Evolutionary conservation across 2,797 vertebrate species (phyloP).

Genomic region (Sebastes cheni): DNA sequence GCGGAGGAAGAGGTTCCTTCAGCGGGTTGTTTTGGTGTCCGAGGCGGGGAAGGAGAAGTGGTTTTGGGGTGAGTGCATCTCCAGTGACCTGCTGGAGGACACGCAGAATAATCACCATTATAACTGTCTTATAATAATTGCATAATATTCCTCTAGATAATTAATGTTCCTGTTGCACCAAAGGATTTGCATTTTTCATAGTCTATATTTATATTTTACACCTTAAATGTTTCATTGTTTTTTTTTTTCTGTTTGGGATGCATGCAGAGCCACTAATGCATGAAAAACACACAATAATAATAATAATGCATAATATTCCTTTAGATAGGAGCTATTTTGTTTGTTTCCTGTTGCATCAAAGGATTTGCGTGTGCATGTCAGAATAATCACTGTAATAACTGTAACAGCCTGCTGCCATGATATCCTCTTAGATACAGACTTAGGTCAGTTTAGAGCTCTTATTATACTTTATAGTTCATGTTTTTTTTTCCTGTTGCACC

Average conservation of each 20-base stretch:
- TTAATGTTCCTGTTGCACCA: not conserved
- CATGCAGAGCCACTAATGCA: not conserved
- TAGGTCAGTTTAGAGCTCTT: not conserved
- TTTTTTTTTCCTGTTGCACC: too few relatives aligned
- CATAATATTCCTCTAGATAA: not conserved
- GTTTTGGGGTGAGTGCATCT: slow-evolving; percentile 57
- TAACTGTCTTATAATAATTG: not conserved
- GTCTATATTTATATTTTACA: not conserved
- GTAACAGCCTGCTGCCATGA: not conserved
- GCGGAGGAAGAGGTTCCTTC: not conserved
- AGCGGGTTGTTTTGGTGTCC: slow-evolving; percentile 47
- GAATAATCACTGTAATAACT: not conserved
- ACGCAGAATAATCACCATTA: not conserved
- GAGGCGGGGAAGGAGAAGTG: slow-evolving; percentile 38
- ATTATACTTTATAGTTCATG: not conserved
- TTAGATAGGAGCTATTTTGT: too few relatives aligned
- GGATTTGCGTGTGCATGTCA: not conserved
- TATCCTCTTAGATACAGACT: not conserved
- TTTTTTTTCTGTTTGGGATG: not conserved
- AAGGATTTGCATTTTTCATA: not conserved
- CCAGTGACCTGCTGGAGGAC: slow-evolving; percentile 56
- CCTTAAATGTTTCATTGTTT: not conserved
- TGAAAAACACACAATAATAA: too few relatives aligned
- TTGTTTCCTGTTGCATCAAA: too few relatives aligned
- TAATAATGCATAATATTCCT: too few relatives aligned